These are phyloP conservation scores for Charadrius vociferus DNA, from an alignment of 2,113 vertebrate genomes.

Conservation along the genomic window DNA sequence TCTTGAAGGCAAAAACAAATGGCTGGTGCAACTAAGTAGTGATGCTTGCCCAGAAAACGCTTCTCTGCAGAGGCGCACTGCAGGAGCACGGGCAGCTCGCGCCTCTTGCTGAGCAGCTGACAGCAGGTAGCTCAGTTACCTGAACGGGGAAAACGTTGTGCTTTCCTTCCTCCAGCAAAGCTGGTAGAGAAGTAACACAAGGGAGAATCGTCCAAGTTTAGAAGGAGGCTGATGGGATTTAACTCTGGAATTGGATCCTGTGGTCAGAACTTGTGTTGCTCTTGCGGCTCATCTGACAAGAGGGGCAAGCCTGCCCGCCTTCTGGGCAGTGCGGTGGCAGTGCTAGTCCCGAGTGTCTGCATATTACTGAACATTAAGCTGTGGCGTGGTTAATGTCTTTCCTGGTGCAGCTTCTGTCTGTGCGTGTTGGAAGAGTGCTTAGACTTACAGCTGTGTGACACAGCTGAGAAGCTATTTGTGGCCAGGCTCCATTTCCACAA, in stretches of 20 bases:
- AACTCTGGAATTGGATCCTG: not conserved
- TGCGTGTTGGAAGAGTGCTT: not conserved
- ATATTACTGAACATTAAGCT: not conserved
- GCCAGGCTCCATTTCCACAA: not conserved
- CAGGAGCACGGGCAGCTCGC: not conserved
- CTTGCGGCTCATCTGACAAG: not conserved
- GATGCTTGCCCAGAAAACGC: not conserved
- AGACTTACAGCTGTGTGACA: not conserved
- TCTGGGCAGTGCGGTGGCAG: not conserved
- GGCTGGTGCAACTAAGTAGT: not conserved
- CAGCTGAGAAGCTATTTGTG: not conserved
- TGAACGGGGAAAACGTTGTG: accelerated
- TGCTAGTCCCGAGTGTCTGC: not conserved
- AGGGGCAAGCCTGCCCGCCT: not conserved
- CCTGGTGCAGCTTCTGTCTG: not conserved
- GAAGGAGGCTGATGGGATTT: not conserved
- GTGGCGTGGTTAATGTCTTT: not conserved
- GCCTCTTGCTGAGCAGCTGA: not conserved
- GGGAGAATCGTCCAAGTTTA: not conserved
- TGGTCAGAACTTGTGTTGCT: not conserved
- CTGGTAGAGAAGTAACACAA: not conserved
- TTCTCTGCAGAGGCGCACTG: not conserved
- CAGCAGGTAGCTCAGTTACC: not conserved
- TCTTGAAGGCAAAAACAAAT: not conserved
- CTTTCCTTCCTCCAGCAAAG: not conserved